Evolutionary conservation across 2,888 invertebrate genomes (phyloP), one percentile per base, ranked within the genome.

Genomic region (Caenorhabditis afra): DNA sequence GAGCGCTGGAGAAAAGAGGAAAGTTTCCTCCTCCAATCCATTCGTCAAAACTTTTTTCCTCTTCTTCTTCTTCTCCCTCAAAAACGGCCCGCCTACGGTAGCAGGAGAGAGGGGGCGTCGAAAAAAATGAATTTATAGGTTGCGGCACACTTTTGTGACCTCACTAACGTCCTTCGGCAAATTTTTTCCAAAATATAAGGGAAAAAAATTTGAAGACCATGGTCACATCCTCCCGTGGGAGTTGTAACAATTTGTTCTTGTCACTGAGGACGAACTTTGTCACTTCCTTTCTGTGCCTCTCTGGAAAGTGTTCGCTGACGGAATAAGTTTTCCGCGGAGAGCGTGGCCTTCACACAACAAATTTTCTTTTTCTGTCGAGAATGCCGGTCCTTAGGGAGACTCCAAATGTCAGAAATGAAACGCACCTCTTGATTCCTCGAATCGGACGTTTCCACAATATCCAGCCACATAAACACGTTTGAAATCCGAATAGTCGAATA

Each of bases 191-290:
- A 14, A 23, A 61, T 49, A 45, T 45, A 23, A 45, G 44, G 29
- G 29, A 35, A 55, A 55, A 55, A 55, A 55, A 18, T 3, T 7
- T 4, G 37, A 49, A 45, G 20, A n/a, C 37, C 37, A 23, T 35
- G 64, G 64, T 53, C 52, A 52, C 52, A 12, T 41, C 1, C 47
- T 16, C 47, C 53, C 55, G 37, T 11, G 29, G 29, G 29, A 29
- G 29, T 14, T 35, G 55, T 20, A 18, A 39, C 39, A 47, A 67
- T 67, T 67, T 67, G 57, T 66, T 55, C 45, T 65, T 65, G 66
- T 66, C 66, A 66, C 67, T 49, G 29, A 29, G 4, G 4, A 41
- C 22, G 58, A 67, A 67, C 67, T 58, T 57, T 57, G 67, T 57
- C 58, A 58, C 67, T 57, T 67, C 57, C 20, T 16, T n/a, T 37